Evolutionary conservation across 2,888 invertebrate species (phyloP).

Genomic region (Germaria angustata): DNA sequence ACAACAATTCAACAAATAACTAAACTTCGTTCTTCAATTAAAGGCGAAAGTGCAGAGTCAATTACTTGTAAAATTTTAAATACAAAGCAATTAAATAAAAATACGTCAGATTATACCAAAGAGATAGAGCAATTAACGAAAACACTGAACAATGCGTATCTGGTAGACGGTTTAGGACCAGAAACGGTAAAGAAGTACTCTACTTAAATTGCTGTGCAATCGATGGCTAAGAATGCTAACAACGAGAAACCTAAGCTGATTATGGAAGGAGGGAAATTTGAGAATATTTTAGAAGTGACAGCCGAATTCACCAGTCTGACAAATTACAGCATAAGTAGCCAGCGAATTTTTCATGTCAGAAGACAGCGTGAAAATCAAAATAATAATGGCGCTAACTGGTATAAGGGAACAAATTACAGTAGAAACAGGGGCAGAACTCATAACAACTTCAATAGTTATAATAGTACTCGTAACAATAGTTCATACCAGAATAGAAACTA

Average conservation of each 20-base stretch:
- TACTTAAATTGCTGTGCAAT: neutral
- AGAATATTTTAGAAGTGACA: neutral
- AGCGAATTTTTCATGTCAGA: neutral
- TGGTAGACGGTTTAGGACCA: too few species aligned
- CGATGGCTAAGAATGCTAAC: neutral
- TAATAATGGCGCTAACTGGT: neutral
- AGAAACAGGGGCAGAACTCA: neutral
- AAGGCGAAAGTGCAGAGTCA: neutral
- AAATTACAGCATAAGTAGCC: neutral
- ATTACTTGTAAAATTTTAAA: neutral
- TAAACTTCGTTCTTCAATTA: neutral
- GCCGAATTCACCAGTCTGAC: neutral
- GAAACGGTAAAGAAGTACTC: constrained; percentile 1
- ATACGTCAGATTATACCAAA: neutral
- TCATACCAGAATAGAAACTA: neutral
- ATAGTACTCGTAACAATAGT: neutral
- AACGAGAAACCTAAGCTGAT: neutral
- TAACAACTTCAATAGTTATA: neutral
- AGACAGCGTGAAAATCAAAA: neutral
- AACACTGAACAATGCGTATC: too few species aligned
- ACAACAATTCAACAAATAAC: neutral
- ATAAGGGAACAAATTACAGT: neutral
- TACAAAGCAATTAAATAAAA: neutral
- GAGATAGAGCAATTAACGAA: neutral
- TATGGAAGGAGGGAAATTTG: neutral